phyloP scores from a whole-genome alignment of 1,140 invertebrate species.

The Drosophila bifasciata region DNA sequence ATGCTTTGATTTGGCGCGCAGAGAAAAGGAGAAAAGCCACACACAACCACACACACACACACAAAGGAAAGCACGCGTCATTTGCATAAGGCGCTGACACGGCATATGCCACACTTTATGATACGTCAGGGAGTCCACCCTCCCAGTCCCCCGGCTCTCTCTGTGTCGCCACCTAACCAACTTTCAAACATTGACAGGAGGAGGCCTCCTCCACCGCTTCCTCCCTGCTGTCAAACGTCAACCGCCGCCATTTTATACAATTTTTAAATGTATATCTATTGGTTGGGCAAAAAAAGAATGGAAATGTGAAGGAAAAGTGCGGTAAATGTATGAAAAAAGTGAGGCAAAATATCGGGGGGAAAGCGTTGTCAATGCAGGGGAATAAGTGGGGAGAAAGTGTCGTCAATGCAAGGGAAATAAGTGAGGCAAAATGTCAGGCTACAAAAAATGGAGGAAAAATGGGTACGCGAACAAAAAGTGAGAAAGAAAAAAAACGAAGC shows the following conservation, averaged over 20 bases:
- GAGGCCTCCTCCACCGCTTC: background rate
- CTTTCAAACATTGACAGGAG: slow-evolving; percentile 3
- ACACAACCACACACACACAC: background rate
- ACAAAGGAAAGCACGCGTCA: slow-evolving; percentile 32
- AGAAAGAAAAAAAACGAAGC: background rate
- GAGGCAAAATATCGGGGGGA: too few species aligned
- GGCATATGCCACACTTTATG: slow-evolving; percentile 7
- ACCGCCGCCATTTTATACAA: slow-evolving; percentile 56
- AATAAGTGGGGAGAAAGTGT: too few species aligned
- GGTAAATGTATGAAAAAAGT: too few species aligned
- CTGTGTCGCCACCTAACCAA: background rate
- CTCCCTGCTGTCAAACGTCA: slow-evolving; percentile 57
- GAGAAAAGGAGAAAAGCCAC: slow-evolving; percentile 4
- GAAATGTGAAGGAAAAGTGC: slow-evolving; percentile 4
- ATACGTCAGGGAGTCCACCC: slow-evolving; percentile 24
- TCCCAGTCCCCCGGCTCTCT: background rate
- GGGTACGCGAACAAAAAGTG: background rate
- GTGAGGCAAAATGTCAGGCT: too few species aligned
- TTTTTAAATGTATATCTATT: slow-evolving; percentile 52
- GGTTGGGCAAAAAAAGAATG: slow-evolving; percentile 22
- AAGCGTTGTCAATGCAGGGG: too few species aligned
- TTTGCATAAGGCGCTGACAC: slow-evolving; percentile 29
- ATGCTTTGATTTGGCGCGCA: slow-evolving; percentile 28
- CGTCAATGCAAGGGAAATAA: too few species aligned
- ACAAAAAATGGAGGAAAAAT: too few species aligned